phyloP scores from a whole-genome alignment of 2,888 invertebrate genomes.

The Uloborus plumipes region DNA sequence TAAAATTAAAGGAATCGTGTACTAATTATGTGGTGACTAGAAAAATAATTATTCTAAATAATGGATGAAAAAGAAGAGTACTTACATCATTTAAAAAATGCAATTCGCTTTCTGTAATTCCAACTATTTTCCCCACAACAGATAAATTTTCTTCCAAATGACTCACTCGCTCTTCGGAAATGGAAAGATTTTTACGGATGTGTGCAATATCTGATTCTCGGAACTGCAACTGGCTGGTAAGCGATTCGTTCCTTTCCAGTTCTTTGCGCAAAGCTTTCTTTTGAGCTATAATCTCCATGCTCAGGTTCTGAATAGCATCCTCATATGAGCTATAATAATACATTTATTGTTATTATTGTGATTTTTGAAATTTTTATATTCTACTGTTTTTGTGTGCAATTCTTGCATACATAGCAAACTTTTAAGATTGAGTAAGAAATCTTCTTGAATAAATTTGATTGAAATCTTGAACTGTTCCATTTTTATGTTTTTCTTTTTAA shows the following conservation, averaged over 20 bases:
- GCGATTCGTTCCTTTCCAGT: conserved; percentile 50
- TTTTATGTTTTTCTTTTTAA: no score
- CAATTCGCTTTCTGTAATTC: conserved; percentile 47
- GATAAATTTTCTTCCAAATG: conserved; percentile 31
- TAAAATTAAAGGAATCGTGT: no score
- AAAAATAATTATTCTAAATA: background rate
- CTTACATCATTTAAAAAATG: conserved; percentile 39
- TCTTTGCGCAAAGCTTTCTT: conserved; percentile 57
- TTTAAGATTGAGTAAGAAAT: no score
- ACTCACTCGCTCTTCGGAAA: conserved; percentile 13
- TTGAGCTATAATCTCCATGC: conserved; percentile 45
- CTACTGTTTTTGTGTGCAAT: no score
- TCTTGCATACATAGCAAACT: no score
- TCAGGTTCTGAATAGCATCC: conserved; percentile 31
- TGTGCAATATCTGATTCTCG: conserved; percentile 45
- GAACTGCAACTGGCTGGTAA: conserved; percentile 20
- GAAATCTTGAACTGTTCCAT: no score
- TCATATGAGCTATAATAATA: conserved; percentile 27
- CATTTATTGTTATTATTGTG: background rate
- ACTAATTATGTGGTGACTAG: background rate
- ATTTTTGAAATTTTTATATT: background rate
- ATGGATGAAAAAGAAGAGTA: conserved; percentile 6
- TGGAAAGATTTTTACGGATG: conserved; percentile 13
- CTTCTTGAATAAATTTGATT: no score
- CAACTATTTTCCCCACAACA: conserved; percentile 34